Evolutionary conservation across 2,888 invertebrate genomes (phyloP), one percentile per base, ranked within the genome.

Genomic region (Tenthredo distinguenda): DNA sequence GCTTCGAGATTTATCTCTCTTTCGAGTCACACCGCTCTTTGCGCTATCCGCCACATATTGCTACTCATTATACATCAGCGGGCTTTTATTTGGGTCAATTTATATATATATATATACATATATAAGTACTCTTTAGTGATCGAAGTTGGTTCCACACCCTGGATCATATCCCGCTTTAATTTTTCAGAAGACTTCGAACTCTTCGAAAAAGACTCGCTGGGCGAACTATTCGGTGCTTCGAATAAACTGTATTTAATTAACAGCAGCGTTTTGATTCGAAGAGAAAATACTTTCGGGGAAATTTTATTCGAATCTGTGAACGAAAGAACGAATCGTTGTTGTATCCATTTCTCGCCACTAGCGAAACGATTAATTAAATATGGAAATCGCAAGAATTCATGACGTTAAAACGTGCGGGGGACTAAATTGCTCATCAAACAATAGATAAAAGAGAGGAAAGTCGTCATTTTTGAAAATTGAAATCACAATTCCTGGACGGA

Each of bases 11-110:
- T 58, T 55, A 79, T 58, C 58, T 65, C 43, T 68, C 82, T 43
- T 62, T 65, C 31, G 47, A 68, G 65, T 34, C 26, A 47, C 58
- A 50, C n/a, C n/a, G 81, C 81, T 81, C 62, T 40, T 62, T 68
- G 47, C 9, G 47, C 31, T n/a, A 68, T 47, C 62, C 65, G 62
- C 68, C 34, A 68, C 68, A 37, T 21, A 81, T 47, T 83, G 21
- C 50, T 68, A 71, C 71, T 47, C 65, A 47, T 81, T 21, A 81
- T 62, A 31, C 50, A 65, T 83, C 47, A 31, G 47, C 34, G n/a
- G 62, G 26, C 10, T 7, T 26, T 47, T 47, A 83, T 83, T 50
- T 83, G 50, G 83, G 83, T 83, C 83, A 83, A 65, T 81, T 62
- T 34, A 58, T 37, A 40, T 7, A 40, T 31, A 9, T 26, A 50